phyloP scores from a whole-genome alignment of 2,797 vertebrate species.

The Malurus leucopterus region DNA sequence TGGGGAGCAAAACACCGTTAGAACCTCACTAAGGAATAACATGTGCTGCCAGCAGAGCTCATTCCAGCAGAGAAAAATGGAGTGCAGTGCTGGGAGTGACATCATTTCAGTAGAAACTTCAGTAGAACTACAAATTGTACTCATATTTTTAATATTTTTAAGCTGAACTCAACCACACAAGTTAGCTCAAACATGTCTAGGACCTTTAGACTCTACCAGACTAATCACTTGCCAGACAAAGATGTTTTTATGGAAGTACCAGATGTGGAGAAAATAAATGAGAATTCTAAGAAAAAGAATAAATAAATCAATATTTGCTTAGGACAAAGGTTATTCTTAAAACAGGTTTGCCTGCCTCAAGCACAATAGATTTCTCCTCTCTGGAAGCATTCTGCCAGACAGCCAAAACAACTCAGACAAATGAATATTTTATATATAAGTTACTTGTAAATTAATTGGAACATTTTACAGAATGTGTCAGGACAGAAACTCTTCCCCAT shows the following conservation, averaged over 20 bases:
- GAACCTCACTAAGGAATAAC: neutral
- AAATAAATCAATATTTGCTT: neutral
- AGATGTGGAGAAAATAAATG: conserved; percentile 37
- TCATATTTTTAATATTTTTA: conserved; percentile 21
- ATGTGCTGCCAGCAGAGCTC: neutral
- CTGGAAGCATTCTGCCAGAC: neutral
- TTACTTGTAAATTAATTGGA: neutral
- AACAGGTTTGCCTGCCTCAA: neutral
- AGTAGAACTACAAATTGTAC: neutral
- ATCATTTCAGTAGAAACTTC: neutral
- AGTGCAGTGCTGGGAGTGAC: neutral
- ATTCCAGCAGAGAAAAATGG: neutral
- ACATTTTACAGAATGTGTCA: neutral
- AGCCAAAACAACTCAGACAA: neutral
- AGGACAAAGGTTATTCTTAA: conserved; percentile 12
- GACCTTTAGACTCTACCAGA: neutral
- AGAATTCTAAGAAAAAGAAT: neutral
- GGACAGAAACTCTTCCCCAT: neutral
- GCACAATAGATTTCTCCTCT: neutral
- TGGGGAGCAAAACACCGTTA: neutral
- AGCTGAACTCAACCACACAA: neutral
- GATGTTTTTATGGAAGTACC: conserved; percentile 8
- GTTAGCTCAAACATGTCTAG: conserved; percentile 23
- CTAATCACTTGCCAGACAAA: conserved; percentile 3
- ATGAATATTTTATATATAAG: neutral